Evolutionary conservation across 2,113 vertebrate genomes (phyloP).

Genomic region (Noctilio leporinus): DNA sequence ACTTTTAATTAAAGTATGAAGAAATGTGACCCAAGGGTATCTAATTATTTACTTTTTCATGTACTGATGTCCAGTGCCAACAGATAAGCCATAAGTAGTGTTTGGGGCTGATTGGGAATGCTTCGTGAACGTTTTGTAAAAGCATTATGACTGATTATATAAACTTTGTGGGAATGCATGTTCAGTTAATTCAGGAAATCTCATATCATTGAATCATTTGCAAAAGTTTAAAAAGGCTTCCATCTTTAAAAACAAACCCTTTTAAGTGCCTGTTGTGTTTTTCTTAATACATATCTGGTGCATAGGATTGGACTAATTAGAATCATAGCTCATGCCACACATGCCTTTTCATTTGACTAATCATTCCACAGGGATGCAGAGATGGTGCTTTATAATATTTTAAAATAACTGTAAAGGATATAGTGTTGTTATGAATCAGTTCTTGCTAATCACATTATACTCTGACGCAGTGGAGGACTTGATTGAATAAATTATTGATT

Average conservation of each 20-base stretch:
- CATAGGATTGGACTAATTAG: not conserved
- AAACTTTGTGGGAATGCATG: not conserved
- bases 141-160: not conserved
- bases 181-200: constrained; percentile 13
- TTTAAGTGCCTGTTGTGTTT: not conserved
- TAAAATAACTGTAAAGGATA: not conserved
- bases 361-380: not conserved
- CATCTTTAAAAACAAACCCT: constrained; percentile 11
- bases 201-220: not conserved
- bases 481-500: constrained; percentile 22
- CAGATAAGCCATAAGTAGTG: not conserved
- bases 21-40: constrained; percentile 16
- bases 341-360: constrained; percentile 14
- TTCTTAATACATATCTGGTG: not conserved
- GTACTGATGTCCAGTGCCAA: not conserved
- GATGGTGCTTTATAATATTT: not conserved
- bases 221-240: constrained; percentile 16
- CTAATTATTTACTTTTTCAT: not conserved
- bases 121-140: constrained; percentile 6
- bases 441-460: not conserved
- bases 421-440: not conserved
- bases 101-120: not conserved
- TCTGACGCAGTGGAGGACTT: not conserved
- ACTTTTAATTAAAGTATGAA: constrained; percentile 40
- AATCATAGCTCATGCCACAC: not conserved